phyloP scores from a whole-genome alignment of 2,797 vertebrate species.

The Eremophila alpestris region DNA sequence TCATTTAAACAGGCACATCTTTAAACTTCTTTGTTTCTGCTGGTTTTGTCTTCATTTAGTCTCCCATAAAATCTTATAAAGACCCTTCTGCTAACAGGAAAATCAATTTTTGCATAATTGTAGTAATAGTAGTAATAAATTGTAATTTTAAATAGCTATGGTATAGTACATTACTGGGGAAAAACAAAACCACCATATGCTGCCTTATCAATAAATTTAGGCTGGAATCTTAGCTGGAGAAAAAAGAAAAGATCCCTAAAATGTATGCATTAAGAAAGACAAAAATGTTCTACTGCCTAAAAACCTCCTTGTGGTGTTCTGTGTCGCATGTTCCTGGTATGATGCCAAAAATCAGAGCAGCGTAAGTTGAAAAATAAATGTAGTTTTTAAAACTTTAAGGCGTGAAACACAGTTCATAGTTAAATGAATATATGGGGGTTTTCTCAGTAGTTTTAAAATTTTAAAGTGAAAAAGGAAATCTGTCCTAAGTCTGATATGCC shows the following conservation, averaged over 20 bases:
- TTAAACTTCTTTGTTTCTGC: neutral
- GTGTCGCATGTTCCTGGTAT: neutral
- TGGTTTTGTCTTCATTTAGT: neutral
- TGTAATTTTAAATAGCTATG: neutral
- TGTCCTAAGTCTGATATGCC: neutral
- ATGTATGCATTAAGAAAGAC: neutral
- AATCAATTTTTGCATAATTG: neutral
- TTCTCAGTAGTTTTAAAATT: neutral
- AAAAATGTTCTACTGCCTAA: neutral
- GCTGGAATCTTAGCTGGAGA: neutral
- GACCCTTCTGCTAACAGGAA: neutral
- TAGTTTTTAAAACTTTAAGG: neutral
- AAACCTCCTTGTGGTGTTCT: neutral
- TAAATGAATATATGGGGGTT: fast-evolving
- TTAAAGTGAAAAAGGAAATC: neutral
- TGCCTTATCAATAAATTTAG: neutral
- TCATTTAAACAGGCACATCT: neutral
- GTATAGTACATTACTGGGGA: neutral
- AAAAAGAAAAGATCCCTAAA: neutral
- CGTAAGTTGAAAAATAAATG: neutral
- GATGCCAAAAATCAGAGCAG: neutral
- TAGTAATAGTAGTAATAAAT: neutral
- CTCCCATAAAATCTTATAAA: neutral
- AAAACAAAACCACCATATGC: neutral
- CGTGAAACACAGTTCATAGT: fast-evolving